phyloP scores from a whole-genome alignment of 2,888 invertebrate genomes.

The Acronicta aceris region DNA sequence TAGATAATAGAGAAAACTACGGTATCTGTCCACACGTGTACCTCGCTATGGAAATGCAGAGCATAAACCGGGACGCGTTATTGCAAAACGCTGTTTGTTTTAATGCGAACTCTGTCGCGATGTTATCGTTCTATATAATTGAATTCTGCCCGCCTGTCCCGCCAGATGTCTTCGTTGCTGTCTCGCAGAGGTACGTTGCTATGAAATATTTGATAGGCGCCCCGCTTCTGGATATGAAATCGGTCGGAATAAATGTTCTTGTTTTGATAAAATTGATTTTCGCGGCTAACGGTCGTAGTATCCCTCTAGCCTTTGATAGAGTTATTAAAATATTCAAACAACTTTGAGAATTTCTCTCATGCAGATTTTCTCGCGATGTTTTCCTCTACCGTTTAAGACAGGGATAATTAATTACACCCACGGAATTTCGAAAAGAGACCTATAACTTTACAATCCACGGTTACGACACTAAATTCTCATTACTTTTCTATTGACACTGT shows the following conservation, averaged over 20 bases:
- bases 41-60: constrained; percentile 59
- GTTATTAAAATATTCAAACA: background rate
- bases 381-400: too few relatives aligned
- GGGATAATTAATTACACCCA: too few relatives aligned
- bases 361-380: too few relatives aligned
- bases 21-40: constrained; percentile 33
- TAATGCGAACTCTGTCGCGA: constrained; percentile 71
- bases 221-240: constrained; percentile 60
- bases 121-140: constrained; percentile 75
- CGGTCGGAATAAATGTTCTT: constrained; percentile 50
- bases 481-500: too few relatives aligned
- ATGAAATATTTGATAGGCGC: constrained; percentile 82
- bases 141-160: constrained; percentile 75
- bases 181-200: constrained; percentile 74
- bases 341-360: too few relatives aligned
- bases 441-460: too few relatives aligned
- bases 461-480: too few relatives aligned
- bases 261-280: constrained; percentile 59
- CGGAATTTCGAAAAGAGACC: too few relatives aligned
- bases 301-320: background rate
- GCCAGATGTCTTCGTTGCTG: constrained; percentile 72
- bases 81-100: constrained; percentile 69
- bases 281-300: constrained; percentile 27
- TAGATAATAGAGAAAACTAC: constrained; percentile 15
- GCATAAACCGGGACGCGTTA: constrained; percentile 56